Percentiles rank a stretch among this genome's conserved stretches.
Conservation (phyloP, 2,113 vertebrate species). For the Potamarius usumacintae region DNA sequence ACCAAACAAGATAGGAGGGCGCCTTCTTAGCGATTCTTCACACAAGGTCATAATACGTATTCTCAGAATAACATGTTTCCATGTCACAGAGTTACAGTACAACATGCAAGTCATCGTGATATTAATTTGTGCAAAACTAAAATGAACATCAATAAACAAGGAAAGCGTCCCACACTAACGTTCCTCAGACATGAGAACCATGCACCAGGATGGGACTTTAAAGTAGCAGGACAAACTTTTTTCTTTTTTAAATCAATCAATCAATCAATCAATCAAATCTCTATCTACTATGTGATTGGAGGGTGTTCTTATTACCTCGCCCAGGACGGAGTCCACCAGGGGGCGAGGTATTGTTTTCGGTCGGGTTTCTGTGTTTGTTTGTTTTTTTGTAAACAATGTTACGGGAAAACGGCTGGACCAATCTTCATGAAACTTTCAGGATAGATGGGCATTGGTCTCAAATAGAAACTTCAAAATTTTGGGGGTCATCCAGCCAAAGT, state of each 20-base stretch:
- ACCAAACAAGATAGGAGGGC: neutral
- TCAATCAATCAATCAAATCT: neutral
- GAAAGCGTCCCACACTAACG: neutral
- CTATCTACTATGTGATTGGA: neutral
- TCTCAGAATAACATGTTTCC: neutral
- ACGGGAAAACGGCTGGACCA: too few relatives aligned
- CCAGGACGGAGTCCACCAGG: too few relatives aligned
- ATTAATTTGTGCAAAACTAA: neutral
- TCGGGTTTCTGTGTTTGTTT: too few relatives aligned
- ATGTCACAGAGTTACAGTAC: neutral
- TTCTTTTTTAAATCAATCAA: too few relatives aligned
- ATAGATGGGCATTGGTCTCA: too few relatives aligned
- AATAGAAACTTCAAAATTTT: too few relatives aligned
- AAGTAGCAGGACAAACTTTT: neutral
- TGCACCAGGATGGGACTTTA: neutral
- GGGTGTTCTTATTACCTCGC: neutral
- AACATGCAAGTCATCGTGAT: neutral
- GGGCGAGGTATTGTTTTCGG: too few relatives aligned
- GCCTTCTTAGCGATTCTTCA: neutral
- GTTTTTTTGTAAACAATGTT: too few relatives aligned
- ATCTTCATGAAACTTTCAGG: too few relatives aligned
- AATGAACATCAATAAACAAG: neutral
- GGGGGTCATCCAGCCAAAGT: too few relatives aligned
- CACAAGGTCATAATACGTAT: neutral
- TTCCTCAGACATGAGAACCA: neutral